Base-by-base conservation (phyloP, 2,888 invertebrate genomes). In the Leucophenga maculata region DNA sequence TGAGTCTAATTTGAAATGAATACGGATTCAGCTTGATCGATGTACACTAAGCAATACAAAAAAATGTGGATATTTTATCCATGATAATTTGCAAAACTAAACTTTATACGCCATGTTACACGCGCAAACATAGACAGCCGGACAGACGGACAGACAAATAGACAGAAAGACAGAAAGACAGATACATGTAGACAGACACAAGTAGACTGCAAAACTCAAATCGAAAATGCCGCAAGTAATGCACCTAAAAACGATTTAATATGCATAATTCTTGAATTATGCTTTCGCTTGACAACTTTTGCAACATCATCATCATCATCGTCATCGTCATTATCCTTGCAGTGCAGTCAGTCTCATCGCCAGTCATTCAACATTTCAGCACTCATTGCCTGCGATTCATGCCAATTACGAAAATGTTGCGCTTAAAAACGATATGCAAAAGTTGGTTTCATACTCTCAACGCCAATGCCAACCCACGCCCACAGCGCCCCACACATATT, bases 221-320 rank as follows among this genome's bases (percentile, higher is more conserved):
- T 32, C 26, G 48, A 31, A 64, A 48, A 48, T 48, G 48, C 48
- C 62, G 22, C 46, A 46, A 57, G 46, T 14, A 22, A 48, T 48
- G 62, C 62, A 64, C 20, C 62, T 64, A 48, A 64, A 48, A 64
- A 64, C 46, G 13, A 46, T 64, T 64, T 64, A 64, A 64, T 64
- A 64, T 64, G 62, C 48, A 64, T 48, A 64, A 64, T 64, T 64
- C 62, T 46, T 48, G 22, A 64, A 48, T 64, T 46, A 48, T 46
- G 46, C 48, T 48, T 64, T 18, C 6, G 14, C 62, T 64, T 48
- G 62, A 64, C 62, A 48, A 26, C 11, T n/a, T 59, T 31, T 57
- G 22, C 18, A 54, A 20, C 20, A 54, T 18, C 54, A 54, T 3
- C 54, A 54, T 3, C 54, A 18, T 18, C 54, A 54, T 13, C 6